Conservation (phyloP, 2,797 vertebrate species). For the Centropyge bicolor region DNA sequence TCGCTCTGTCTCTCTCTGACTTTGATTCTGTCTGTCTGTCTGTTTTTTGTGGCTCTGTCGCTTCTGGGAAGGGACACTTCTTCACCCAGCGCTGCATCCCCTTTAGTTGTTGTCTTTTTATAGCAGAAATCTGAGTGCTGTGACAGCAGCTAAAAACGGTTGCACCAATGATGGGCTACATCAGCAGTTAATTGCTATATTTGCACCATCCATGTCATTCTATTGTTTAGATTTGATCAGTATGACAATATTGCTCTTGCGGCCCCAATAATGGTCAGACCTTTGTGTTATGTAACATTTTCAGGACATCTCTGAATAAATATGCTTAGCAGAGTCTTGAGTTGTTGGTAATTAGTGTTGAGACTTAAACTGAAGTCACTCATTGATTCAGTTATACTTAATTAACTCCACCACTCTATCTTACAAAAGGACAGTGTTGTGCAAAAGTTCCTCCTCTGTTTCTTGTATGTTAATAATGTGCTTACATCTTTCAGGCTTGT, state of each 20-base stretch:
- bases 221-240: slow-evolving; percentile 31
- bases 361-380: slow-evolving; percentile 6
- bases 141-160: slow-evolving; percentile 81
- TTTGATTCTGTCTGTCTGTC: slow-evolving; percentile 70
- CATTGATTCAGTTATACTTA: slow-evolving; percentile 3
- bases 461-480: slow-evolving; percentile 22
- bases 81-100: slow-evolving; percentile 65
- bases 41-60: slow-evolving; percentile 71
- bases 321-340: slow-evolving; percentile 14
- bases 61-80: slow-evolving; percentile 74
- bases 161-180: slow-evolving; percentile 56
- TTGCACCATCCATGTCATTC: slow-evolving; percentile 47
- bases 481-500: slow-evolving; percentile 80
- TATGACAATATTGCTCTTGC: background rate
- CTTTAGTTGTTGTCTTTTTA: slow-evolving; percentile 79
- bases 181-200: slow-evolving; percentile 70
- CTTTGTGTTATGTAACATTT: slow-evolving; percentile 6
- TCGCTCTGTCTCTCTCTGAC: slow-evolving; percentile 53
- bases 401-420: background rate
- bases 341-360: slow-evolving; percentile 1
- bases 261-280: background rate
- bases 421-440: background rate
- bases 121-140: slow-evolving; percentile 67
- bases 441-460: background rate
- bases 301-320: background rate